Conservation (phyloP, 1,140 invertebrate genomes). For the Cotesia glomerata region DNA sequence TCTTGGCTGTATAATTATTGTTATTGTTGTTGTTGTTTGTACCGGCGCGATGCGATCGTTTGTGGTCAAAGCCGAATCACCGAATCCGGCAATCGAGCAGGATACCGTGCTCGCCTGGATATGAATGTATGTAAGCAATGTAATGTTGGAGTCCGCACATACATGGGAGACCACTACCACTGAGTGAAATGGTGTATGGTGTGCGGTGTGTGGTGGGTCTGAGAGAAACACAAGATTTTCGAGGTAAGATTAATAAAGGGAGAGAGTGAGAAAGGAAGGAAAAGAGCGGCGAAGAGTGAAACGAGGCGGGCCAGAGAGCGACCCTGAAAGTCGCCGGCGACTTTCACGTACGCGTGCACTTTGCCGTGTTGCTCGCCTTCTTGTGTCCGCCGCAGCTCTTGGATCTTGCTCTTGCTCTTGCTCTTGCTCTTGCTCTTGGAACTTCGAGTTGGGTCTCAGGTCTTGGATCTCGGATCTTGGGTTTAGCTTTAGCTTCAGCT, state of each 20-base stretch:
- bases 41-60: constrained; percentile 36
- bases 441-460: no score
- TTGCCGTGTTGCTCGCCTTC: constrained; percentile 36
- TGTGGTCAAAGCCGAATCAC: constrained; percentile 37
- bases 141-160: no score
- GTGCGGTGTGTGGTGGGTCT: background rate
- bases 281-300: constrained; percentile 32
- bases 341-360: constrained; percentile 59
- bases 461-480: no score
- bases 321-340: constrained; percentile 58
- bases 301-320: constrained; percentile 48
- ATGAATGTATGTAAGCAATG: background rate
- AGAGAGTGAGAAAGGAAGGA: constrained; percentile 35
- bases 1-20: background rate
- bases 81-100: constrained; percentile 28
- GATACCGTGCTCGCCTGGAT: constrained; percentile 1
- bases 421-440: background rate
- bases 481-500: no score
- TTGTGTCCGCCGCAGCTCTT: background rate
- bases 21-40: background rate
- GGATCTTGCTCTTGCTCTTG: constrained; percentile 6
- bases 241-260: background rate
- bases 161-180: background rate
- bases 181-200: background rate
- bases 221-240: constrained; percentile 10